Evolutionary conservation across 1,140 invertebrate species (phyloP).

Genomic region (Cephus cinctus): DNA sequence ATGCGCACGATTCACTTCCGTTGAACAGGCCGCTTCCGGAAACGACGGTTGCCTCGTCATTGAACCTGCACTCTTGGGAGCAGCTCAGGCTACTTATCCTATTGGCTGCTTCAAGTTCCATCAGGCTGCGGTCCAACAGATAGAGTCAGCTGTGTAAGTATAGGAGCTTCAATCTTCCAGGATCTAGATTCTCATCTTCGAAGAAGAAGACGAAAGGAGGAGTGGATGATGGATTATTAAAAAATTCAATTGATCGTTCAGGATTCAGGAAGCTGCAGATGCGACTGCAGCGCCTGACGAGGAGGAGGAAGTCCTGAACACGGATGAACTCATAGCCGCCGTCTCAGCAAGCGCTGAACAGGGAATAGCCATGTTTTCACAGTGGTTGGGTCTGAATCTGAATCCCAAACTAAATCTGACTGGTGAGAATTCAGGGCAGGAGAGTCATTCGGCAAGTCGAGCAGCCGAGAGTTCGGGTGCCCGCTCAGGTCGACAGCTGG

Average conservation of each 20-base stretch:
- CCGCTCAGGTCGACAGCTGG: constrained; percentile 28
- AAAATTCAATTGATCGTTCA: constrained; percentile 1
- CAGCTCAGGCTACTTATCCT: constrained; percentile 52
- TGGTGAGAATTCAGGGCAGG: constrained; percentile 14
- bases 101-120: constrained; percentile 59
- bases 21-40: constrained; percentile 37
- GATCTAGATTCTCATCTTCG: too few species aligned
- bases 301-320: constrained; percentile 46
- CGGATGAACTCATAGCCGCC: constrained; percentile 54
- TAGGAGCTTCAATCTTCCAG: too few species aligned
- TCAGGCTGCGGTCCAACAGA: constrained; percentile 46
- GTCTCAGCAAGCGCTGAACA: constrained; percentile 58
- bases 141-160: constrained; percentile 43
- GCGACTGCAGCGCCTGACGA: constrained; percentile 11
- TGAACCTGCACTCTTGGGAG: constrained; percentile 55
- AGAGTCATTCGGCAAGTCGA: constrained; percentile 12
- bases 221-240: too few species aligned
- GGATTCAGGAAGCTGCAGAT: constrained; percentile 25
- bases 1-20: constrained; percentile 55
- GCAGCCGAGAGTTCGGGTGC: constrained; percentile 8
- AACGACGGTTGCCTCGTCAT: constrained; percentile 55
- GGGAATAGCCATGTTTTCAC: constrained; percentile 56
- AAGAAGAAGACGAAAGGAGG: too few species aligned
- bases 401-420: constrained; percentile 44
- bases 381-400: constrained; percentile 51